Evolutionary conservation across 2,888 invertebrate species (phyloP).

Genomic region (Acleris literana): DNA sequence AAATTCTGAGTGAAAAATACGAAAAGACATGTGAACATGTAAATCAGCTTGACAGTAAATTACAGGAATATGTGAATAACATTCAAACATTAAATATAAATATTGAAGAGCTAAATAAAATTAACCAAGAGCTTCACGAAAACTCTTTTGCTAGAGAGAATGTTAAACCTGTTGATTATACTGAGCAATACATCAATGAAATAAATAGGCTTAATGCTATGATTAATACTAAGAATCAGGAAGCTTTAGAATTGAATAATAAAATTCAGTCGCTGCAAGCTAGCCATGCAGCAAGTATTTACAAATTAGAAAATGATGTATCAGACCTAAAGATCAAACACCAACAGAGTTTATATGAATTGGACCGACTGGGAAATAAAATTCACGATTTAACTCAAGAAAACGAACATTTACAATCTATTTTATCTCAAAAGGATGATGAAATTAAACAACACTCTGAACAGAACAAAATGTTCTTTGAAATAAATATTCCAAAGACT

Average conservation of each 20-base stretch:
- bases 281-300: conserved; percentile 50
- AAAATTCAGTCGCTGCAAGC: conserved; percentile 57
- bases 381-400: conserved; percentile 50
- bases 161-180: conserved; percentile 63
- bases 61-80: conserved; percentile 64
- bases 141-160: conserved; percentile 51
- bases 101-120: conserved; percentile 61
- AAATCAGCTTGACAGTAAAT: conserved; percentile 58
- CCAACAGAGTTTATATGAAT: conserved; percentile 46
- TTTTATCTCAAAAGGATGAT: conserved; percentile 61
- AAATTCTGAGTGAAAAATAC: conserved; percentile 74
- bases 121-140: conserved; percentile 62
- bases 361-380: conserved; percentile 52
- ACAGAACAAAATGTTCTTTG: conserved; percentile 68
- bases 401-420: conserved; percentile 56
- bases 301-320: conserved; percentile 58
- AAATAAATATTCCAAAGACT: conserved; percentile 80
- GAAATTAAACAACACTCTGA: conserved; percentile 67
- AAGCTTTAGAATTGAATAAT: conserved; percentile 66
- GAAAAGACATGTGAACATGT: conserved; percentile 79
- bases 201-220: conserved; percentile 82
- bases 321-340: conserved; percentile 64
- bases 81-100: conserved; percentile 62
- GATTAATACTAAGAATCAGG: conserved; percentile 75
- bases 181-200: conserved; percentile 80